These are phyloP conservation scores for Hypsopygia costalis DNA, from an alignment of 2,888 invertebrate genomes.

Conservation along the genomic window DNA sequence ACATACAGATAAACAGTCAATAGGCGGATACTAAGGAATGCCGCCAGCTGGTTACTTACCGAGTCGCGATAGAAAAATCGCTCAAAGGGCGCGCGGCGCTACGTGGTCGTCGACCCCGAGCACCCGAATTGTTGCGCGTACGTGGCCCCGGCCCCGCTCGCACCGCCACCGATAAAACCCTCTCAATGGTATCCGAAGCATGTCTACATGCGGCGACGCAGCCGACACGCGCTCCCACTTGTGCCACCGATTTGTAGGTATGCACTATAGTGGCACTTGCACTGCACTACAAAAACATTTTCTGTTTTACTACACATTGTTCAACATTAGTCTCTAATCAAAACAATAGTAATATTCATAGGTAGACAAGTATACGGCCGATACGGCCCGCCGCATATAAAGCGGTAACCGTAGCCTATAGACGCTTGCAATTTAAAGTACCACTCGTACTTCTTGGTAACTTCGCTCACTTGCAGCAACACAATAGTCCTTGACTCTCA, in stretches of 20 bases:
- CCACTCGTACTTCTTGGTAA: no score
- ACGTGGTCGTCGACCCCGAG: slow-evolving; percentile 54
- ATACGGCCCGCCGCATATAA: no score
- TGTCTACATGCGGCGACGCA: slow-evolving; percentile 38
- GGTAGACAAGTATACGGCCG: no score
- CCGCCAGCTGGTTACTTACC: slow-evolving; percentile 17
- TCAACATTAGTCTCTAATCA: no score
- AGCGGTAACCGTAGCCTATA: no score
- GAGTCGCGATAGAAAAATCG: slow-evolving; percentile 44
- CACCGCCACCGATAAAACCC: slow-evolving; percentile 39
- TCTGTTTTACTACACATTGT: no score
- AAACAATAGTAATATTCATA: no score
- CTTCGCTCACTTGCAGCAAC: no score
- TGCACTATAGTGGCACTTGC: neutral
- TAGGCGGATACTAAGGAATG: neutral
- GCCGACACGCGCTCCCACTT: slow-evolving; percentile 34
- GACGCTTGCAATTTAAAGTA: no score
- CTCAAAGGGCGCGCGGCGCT: slow-evolving; percentile 49
- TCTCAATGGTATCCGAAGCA: slow-evolving; percentile 53
- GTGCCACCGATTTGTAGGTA: neutral
- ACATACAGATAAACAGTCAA: no score
- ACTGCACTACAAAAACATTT: neutral
- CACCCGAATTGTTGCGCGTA: slow-evolving; percentile 70
- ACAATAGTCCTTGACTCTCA: no score
- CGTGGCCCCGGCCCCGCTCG: slow-evolving; percentile 45